Evolutionary conservation across 2,113 vertebrate genomes (phyloP).

Genomic region (Dasyprocta punctata): DNA sequence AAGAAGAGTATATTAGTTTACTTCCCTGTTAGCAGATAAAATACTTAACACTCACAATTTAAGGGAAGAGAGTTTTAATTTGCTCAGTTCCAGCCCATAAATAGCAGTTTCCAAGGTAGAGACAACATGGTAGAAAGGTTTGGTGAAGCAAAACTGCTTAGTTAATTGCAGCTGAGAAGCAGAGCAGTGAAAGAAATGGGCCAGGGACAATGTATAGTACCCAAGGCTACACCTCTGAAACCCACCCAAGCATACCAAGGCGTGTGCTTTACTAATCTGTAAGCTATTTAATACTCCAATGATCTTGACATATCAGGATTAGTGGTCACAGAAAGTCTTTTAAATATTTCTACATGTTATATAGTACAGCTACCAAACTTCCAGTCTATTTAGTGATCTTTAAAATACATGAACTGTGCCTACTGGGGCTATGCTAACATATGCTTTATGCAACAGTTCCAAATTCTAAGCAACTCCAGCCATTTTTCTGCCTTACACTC

Average conservation of each 20-base stretch:
- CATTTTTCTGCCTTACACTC: not conserved
- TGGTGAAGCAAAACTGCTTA: not conserved
- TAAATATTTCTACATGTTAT: not conserved
- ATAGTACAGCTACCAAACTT: not conserved
- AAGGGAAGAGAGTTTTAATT: not conserved
- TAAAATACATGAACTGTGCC: not conserved
- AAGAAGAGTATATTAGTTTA: not conserved
- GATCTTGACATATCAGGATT: not conserved
- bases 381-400: not conserved
- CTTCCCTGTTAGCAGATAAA: not conserved
- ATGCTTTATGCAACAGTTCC: not conserved
- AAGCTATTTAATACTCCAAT: not conserved
- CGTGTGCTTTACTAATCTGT: not conserved
- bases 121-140: not conserved
- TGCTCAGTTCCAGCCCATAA: not conserved
- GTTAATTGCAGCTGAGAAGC: not conserved
- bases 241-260: not conserved
- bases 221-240: not conserved
- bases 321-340: not conserved
- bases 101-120: not conserved
- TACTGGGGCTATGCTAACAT: not conserved
- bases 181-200: not conserved
- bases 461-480: not conserved
- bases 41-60: not conserved
- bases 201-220: not conserved